phyloP scores from a whole-genome alignment of 2,888 invertebrate species.

The Clusia tigrina region DNA sequence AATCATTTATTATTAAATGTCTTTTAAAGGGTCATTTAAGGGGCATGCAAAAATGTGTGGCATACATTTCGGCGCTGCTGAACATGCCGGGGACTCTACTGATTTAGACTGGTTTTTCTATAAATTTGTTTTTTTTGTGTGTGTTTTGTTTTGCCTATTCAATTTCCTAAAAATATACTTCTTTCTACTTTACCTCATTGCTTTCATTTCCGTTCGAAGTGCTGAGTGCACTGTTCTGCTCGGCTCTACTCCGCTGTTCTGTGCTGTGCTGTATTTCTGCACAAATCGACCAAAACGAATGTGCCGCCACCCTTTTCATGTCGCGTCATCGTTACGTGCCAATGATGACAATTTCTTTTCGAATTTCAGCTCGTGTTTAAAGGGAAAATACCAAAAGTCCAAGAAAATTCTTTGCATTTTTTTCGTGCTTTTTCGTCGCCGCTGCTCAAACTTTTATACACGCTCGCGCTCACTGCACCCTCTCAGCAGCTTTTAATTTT shows the following conservation, averaged over 20 bases:
- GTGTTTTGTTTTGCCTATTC: background rate
- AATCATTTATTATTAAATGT: no score
- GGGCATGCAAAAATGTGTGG: no score
- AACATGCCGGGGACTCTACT: no score
- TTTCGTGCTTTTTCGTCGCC: conserved; percentile 19
- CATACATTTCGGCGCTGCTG: no score
- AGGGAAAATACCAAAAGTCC: background rate
- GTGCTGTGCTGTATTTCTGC: background rate
- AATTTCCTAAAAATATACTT: background rate
- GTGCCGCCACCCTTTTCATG: conserved; percentile 44
- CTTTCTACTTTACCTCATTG: background rate
- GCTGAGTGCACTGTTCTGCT: background rate
- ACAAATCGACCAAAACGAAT: background rate
- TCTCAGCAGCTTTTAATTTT: conserved; percentile 49
- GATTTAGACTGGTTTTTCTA: no score
- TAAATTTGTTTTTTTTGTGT: no score
- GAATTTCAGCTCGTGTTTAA: conserved; percentile 1
- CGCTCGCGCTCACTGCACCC: conserved; percentile 18
- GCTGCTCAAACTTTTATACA: conserved; percentile 16
- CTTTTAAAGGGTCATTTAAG: no score
- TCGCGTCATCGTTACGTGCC: conserved; percentile 49
- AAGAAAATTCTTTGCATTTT: conserved; percentile 25
- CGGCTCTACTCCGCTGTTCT: no score
- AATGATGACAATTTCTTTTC: conserved; percentile 58
- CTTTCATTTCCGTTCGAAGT: background rate